Percentiles rank a stretch among this genome's conserved stretches.
Evolutionary conservation across 2,113 vertebrate species (phyloP).

Genomic region (Pardalotus punctatus): DNA sequence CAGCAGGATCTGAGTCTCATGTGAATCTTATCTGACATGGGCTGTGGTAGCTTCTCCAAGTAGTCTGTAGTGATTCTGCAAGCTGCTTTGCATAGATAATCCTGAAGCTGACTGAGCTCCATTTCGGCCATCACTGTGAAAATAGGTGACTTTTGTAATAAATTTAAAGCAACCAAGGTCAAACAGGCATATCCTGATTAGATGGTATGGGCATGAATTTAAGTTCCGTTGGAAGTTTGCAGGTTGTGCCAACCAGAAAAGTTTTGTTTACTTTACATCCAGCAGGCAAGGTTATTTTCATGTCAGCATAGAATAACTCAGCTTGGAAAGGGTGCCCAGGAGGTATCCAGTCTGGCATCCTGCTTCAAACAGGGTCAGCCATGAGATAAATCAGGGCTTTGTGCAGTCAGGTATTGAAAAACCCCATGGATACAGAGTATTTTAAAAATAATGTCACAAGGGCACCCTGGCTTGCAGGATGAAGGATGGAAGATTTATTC

Average conservation of each 20-base stretch:
- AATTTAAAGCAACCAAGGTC: fast-evolving
- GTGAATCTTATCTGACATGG: neutral
- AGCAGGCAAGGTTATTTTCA: neutral
- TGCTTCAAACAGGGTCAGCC: neutral
- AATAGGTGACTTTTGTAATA: neutral
- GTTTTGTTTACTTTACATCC: neutral
- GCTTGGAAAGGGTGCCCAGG: neutral
- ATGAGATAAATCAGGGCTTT: neutral
- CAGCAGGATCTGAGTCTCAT: neutral
- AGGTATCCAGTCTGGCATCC: neutral
- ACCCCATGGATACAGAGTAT: neutral
- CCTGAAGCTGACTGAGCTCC: neutral
- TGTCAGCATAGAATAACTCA: neutral
- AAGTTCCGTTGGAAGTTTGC: neutral
- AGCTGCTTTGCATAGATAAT: neutral
- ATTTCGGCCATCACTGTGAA: neutral
- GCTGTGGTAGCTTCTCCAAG: neutral
- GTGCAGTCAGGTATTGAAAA: neutral
- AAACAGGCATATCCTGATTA: neutral
- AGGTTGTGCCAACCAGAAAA: neutral
- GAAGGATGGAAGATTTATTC: neutral
- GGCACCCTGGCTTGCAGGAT: neutral
- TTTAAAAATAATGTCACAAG: neutral
- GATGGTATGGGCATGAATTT: neutral
- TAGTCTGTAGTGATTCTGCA: neutral